A percentile compares a stretch with the other conserved stretches of the same genome.
phyloP scores from a whole-genome alignment of 2,113 vertebrate species.

The Ailurus styani region DNA sequence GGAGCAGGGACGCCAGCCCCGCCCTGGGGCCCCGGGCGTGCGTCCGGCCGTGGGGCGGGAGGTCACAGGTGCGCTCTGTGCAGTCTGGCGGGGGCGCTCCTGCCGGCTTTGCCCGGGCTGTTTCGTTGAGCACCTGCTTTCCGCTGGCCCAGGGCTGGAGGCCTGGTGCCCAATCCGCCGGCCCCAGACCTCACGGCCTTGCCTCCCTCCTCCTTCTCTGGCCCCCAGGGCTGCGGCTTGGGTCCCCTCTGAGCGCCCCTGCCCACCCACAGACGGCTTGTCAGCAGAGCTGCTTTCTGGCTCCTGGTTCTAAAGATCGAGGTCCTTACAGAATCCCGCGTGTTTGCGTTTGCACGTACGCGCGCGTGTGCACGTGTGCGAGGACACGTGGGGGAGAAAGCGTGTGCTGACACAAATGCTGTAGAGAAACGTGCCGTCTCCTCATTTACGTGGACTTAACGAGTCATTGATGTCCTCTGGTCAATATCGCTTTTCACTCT shows the following conservation, averaged over 20 bases:
- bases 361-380: not conserved
- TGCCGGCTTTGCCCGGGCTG: rapidly evolving
- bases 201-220: too few relatives aligned
- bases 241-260: not conserved
- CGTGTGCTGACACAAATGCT: not conserved
- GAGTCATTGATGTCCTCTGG: not conserved
- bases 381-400: not conserved
- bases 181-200: not conserved
- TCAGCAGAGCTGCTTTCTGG: not conserved
- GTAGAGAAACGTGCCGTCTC: not conserved
- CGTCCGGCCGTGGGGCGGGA: rapidly evolving
- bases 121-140: not conserved
- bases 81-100: not conserved
- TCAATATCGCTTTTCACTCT: not conserved
- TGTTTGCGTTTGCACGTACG: not conserved
- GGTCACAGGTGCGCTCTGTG: too few relatives aligned
- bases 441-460: rapidly evolving
- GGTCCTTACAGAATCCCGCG: not conserved
- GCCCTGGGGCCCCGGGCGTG: rapidly evolving
- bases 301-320: not conserved
- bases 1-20: not conserved
- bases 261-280: rapidly evolving
- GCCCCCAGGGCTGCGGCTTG: too few relatives aligned
- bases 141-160: rapidly evolving
- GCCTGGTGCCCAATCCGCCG: not conserved